These are phyloP conservation scores for Orchesellides sinensis DNA, from an alignment of 2,888 invertebrate species.

Conservation along the genomic window DNA sequence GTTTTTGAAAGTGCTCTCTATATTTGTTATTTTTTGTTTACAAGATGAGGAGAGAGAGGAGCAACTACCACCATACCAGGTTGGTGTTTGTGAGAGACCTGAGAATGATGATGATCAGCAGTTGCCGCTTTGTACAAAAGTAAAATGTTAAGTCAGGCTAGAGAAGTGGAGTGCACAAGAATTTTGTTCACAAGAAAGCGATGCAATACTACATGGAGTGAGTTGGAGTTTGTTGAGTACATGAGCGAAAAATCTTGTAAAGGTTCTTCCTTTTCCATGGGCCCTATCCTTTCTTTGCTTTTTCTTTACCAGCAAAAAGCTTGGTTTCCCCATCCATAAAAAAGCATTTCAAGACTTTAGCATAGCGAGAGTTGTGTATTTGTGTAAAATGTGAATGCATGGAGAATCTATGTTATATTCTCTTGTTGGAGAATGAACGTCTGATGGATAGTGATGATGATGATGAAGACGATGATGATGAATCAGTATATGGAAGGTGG, in stretches of 20 bases:
- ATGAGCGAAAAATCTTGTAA: slow-evolving; percentile 32
- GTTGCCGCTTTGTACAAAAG: slow-evolving; percentile 68
- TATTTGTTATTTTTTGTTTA: background rate
- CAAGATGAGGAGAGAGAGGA: background rate
- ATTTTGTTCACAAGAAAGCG: slow-evolving; percentile 43
- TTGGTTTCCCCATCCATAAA: background rate
- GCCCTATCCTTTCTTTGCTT: slow-evolving; percentile 48
- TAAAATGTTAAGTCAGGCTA: slow-evolving; percentile 59
- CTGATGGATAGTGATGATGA: slow-evolving; percentile 16
- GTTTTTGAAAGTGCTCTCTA: background rate
- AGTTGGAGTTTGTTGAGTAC: too few relatives aligned
- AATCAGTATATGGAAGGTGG: slow-evolving; percentile 2
- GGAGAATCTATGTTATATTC: slow-evolving; percentile 11
- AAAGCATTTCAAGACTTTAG: background rate
- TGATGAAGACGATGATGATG: slow-evolving; percentile 34
- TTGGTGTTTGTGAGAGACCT: slow-evolving; percentile 9
- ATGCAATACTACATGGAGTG: slow-evolving; percentile 21
- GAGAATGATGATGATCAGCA: slow-evolving; percentile 43
- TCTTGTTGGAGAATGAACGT: slow-evolving; percentile 12
- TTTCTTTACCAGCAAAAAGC: background rate
- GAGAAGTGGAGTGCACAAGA: slow-evolving; percentile 34
- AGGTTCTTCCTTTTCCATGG: slow-evolving; percentile 12
- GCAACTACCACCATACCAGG: background rate
- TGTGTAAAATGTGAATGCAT: slow-evolving; percentile 6
- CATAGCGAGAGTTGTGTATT: background rate